Evolutionary conservation across 2,797 vertebrate genomes (phyloP).

Genomic region (Anniella stebbinsi): DNA sequence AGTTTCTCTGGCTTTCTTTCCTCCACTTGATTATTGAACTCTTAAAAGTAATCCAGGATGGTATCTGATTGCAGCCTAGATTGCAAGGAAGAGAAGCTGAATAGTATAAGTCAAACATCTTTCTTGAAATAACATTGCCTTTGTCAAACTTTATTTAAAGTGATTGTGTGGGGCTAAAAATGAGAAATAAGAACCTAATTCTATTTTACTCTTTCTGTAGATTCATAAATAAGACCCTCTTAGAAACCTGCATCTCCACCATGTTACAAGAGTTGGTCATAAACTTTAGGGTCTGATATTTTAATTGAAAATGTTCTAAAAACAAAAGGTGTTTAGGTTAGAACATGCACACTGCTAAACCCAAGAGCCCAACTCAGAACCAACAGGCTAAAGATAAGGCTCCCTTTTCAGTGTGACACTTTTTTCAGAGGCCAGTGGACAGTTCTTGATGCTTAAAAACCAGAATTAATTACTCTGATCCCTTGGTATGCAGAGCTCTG

Average conservation of each 20-base stretch:
- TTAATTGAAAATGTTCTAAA: conserved; percentile 4
- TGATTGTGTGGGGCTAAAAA: conserved; percentile 1
- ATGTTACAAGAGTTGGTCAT: not conserved
- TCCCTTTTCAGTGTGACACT: conserved; percentile 32
- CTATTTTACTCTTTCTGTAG: not conserved
- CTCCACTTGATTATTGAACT: not conserved
- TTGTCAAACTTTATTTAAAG: not conserved
- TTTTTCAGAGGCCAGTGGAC: conserved; percentile 62
- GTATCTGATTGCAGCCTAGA: not conserved
- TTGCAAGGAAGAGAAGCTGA: not conserved
- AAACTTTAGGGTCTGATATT: conserved; percentile 11
- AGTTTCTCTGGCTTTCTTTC: not conserved
- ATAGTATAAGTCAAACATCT: not conserved
- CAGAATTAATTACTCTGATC: conserved; percentile 63
- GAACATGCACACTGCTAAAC: conserved; percentile 28
- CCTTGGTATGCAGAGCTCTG: conserved; percentile 22
- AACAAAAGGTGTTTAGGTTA: conserved; percentile 38
- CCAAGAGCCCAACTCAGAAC: conserved; percentile 18
- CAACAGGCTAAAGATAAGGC: conserved; percentile 48
- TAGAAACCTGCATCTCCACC: conserved; percentile 20
- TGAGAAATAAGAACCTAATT: not conserved
- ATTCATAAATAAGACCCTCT: not conserved
- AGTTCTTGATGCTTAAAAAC: conserved; percentile 59
- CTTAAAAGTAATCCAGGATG: not conserved
- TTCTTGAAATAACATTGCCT: not conserved